Evolutionary conservation across 2,888 invertebrate genomes (phyloP).

Genomic region (Alviniconcha strummeri): DNA sequence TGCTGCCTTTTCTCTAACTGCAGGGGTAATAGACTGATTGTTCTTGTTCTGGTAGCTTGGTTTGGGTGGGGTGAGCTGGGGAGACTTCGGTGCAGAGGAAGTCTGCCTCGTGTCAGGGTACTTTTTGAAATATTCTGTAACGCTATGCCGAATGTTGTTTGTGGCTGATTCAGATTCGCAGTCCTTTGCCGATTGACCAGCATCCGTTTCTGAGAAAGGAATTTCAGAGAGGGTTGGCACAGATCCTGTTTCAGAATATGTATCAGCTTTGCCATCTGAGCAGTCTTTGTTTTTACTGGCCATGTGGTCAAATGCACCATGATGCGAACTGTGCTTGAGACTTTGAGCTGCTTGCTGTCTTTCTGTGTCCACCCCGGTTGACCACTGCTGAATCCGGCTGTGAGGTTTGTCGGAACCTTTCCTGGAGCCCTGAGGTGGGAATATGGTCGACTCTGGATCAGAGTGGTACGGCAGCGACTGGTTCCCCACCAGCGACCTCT

Average conservation of each 20-base stretch:
- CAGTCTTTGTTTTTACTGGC: not conserved
- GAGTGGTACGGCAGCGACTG: slow-evolving; percentile 41
- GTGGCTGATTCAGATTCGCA: not conserved
- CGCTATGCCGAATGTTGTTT: slow-evolving; percentile 58
- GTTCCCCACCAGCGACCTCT: slow-evolving; percentile 38
- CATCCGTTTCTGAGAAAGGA: not conserved
- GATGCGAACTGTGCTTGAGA: not conserved
- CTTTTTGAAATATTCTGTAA: slow-evolving; percentile 64
- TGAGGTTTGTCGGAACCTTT: not conserved
- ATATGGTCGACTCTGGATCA: slow-evolving; percentile 12
- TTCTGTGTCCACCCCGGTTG: not conserved
- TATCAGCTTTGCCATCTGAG: not conserved
- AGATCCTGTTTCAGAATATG: not conserved
- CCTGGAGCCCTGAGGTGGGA: not conserved
- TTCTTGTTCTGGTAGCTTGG: not conserved
- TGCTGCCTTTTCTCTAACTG: not conserved
- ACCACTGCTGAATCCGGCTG: not conserved
- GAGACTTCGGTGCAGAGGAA: not conserved
- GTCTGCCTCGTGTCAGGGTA: slow-evolving; percentile 42
- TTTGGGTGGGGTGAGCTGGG: not conserved
- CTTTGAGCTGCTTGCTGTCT: not conserved
- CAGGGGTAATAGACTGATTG: not conserved
- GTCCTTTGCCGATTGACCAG: not conserved
- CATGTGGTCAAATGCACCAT: not conserved
- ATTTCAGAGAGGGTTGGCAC: slow-evolving; percentile 7